Percentiles rank a stretch among this genome's conserved stretches.
phyloP scores from a whole-genome alignment of 2,113 vertebrate species.

The Dicrurus megarhynchus region DNA sequence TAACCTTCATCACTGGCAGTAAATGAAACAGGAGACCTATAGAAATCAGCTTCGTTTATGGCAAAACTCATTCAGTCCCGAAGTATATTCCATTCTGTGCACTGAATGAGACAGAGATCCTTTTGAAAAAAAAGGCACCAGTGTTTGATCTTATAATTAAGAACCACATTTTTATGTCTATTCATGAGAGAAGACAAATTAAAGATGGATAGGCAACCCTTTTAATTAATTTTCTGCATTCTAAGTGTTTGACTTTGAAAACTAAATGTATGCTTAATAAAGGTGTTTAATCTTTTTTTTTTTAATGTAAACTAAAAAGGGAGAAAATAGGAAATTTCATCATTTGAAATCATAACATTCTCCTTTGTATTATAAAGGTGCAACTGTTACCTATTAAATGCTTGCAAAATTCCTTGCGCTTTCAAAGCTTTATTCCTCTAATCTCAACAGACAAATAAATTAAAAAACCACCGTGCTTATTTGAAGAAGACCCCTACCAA shows the following conservation, averaged over 20 bases:
- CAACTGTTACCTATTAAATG: not conserved
- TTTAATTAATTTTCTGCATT: not conserved
- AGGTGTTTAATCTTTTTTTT: not conserved
- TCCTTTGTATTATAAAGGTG: not conserved
- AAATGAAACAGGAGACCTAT: not conserved
- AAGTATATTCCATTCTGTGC: not conserved
- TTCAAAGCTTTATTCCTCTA: not conserved
- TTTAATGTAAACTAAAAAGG: not conserved
- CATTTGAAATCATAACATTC: not conserved
- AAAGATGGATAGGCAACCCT: not conserved
- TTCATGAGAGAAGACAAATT: not conserved
- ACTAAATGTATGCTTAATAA: not conserved
- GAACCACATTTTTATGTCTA: not conserved
- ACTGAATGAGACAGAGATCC: not conserved
- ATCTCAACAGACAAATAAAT: not conserved
- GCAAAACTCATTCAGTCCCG: not conserved
- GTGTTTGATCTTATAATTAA: constrained; percentile 24
- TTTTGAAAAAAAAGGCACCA: not conserved
- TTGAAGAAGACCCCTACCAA: not conserved
- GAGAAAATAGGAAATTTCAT: not conserved
- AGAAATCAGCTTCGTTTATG: not conserved
- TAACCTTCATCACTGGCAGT: constrained; percentile 14
- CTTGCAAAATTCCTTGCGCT: not conserved
- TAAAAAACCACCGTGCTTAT: not conserved
- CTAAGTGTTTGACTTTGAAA: constrained; percentile 19